Conservation (phyloP, 2,113 vertebrate species). For the Peromyscus polionotus region DNA sequence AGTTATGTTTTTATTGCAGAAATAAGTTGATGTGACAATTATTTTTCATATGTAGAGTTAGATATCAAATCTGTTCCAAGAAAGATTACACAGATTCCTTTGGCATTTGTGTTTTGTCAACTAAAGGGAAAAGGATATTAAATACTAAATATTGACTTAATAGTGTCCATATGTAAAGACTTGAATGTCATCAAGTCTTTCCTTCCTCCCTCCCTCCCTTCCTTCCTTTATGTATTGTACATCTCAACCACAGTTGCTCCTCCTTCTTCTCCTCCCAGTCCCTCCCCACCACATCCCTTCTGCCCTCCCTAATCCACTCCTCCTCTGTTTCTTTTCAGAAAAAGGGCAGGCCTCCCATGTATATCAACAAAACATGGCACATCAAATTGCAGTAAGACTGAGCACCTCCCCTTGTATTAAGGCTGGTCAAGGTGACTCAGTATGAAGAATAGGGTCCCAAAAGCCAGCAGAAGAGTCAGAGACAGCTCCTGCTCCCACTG, state of each 20-base stretch:
- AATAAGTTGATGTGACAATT: not conserved
- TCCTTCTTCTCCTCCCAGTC: not conserved
- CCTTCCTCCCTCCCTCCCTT: not conserved
- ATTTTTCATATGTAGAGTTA: not conserved
- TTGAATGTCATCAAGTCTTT: not conserved
- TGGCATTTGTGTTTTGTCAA: not conserved
- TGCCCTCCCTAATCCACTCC: no score
- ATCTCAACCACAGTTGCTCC: not conserved
- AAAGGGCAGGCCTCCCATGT: not conserved
- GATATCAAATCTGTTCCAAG: not conserved
- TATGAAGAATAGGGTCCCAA: not conserved
- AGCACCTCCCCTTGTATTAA: not conserved
- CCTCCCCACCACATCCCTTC: not conserved
- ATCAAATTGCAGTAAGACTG: not conserved
- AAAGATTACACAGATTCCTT: not conserved
- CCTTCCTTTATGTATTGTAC: no score
- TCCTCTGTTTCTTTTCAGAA: not conserved
- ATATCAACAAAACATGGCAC: not conserved
- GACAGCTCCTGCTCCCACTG: not conserved
- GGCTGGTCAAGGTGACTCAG: not conserved
- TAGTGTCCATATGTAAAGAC: conserved; percentile 24
- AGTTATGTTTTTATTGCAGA: conserved; percentile 44
- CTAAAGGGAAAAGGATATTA: not conserved
- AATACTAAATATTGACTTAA: conserved; percentile 44
- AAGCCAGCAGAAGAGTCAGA: not conserved